Evolutionary conservation across 2,113 vertebrate genomes (phyloP), one percentile per base, ranked within the genome.

Genomic region (Protomyctophum bolini): DNA sequence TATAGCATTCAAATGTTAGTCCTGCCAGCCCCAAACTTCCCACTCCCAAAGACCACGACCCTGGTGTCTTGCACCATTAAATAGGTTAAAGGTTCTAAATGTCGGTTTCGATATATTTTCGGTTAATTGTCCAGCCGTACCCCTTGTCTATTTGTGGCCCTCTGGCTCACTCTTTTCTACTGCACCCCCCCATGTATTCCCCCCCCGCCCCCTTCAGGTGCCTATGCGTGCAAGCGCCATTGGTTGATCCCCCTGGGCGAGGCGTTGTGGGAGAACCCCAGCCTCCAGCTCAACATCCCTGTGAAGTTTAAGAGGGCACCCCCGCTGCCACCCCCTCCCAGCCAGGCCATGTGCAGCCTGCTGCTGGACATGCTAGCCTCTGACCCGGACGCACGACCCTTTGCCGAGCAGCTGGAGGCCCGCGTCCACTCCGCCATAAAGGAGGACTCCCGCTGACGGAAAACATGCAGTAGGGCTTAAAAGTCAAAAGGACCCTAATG

Each of bases 301-400:
- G 94, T 95, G 91, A 97, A 95, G 92, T 94, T 92, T 85, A 94
- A 94, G 85, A 95, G 96, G 81, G 95, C 94, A 68, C 95, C 96
- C 85, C 95, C 88, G 2, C 83, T 91, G 76, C 91, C 90, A 0
- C 83, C 88, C 6, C 78, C 91, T 51, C 92, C 91, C 0, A 84
- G 94, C 69, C 94, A 95, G 58, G 94, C 94, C 51, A 91, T 94
- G 87, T 95, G 95, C 75, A 75, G 92, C 78, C 96, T 99, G 89
- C 90, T 99, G 85, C 94, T 94, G 87, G 95, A 98, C 91, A 98
- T 98, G 97, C 94, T 98, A 69, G 93, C 96, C 88, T 93, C 93
- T 74, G 93, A 98, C 91, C 98, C 97, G 0, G 95, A 96, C 63
- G 91, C 94, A 70, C 93, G 97, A 81, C 98, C 98, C 2, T 92